A percentile compares a stretch with the other conserved stretches of the same genome.
Conservation (phyloP, 2,113 vertebrate species). For the Pygoscelis adeliae region DNA sequence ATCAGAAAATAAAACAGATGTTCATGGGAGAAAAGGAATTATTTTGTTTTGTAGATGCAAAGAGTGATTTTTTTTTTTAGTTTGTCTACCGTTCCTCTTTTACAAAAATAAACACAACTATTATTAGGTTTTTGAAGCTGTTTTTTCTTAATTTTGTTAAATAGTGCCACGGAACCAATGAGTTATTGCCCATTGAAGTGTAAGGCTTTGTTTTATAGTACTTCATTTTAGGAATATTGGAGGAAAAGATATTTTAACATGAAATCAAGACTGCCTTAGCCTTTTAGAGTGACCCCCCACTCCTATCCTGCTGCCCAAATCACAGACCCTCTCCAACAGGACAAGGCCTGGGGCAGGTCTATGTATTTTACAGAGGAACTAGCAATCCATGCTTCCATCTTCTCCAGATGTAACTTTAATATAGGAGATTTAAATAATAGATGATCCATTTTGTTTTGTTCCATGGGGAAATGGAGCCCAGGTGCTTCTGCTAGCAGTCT, state of each 20-base stretch:
- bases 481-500: neutral
- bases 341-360: neutral
- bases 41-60: slow-evolving; percentile 30
- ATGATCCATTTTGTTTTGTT: neutral
- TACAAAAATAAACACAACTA: slow-evolving; percentile 47
- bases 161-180: neutral
- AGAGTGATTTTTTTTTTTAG: slow-evolving; percentile 16
- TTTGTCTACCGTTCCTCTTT: slow-evolving; percentile 39
- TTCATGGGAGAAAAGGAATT: slow-evolving; percentile 41
- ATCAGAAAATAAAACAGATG: slow-evolving; percentile 36
- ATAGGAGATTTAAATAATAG: neutral
- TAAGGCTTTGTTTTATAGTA: neutral
- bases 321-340: accelerated
- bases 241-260: neutral
- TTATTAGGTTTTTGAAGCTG: slow-evolving; percentile 34
- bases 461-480: neutral
- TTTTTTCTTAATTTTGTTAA: slow-evolving; percentile 18
- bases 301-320: neutral
- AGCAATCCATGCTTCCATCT: neutral
- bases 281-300: neutral
- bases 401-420: neutral
- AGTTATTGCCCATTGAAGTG: neutral
- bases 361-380: neutral
- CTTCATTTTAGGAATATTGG: neutral
- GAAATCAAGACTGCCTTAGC: neutral